Evolutionary conservation across 2,888 invertebrate species (phyloP).

Genomic region (Elegia similella): DNA sequence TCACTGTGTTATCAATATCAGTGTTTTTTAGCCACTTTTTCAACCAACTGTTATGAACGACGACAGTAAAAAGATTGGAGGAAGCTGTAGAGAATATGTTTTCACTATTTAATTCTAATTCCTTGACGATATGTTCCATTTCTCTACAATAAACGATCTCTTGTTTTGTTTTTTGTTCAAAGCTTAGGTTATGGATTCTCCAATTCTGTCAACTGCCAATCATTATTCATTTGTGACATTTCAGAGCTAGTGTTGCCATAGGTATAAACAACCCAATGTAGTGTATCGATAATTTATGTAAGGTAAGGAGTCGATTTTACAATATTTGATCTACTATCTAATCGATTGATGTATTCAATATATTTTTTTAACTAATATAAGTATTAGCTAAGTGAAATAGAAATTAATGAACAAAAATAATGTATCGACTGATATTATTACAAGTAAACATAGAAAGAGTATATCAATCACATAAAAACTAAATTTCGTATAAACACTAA

Average conservation of each 20-base stretch:
- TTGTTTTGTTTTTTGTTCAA: constrained; percentile 61
- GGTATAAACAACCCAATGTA: neutral
- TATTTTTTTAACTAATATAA: too few relatives aligned
- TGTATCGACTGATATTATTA: too few relatives aligned
- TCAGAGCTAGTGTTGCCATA: constrained; percentile 14
- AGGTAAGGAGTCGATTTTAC: too few relatives aligned
- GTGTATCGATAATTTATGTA: neutral
- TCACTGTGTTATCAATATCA: constrained; percentile 63
- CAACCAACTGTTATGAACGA: constrained; percentile 86
- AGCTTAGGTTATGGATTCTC: constrained; percentile 27
- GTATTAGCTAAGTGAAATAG: too few relatives aligned
- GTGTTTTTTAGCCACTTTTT: constrained; percentile 81
- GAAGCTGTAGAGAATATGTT: constrained; percentile 82
- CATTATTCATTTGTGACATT: constrained; percentile 33
- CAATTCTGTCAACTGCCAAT: neutral
- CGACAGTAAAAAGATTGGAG: constrained; percentile 82
- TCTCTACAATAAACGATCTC: constrained; percentile 39
- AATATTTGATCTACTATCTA: too few relatives aligned
- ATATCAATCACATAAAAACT: too few relatives aligned
- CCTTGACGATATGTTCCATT: constrained; percentile 86
- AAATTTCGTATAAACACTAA: too few relatives aligned
- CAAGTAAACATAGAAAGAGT: too few relatives aligned
- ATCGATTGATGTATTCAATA: too few relatives aligned
- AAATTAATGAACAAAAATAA: too few relatives aligned
- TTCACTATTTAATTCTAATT: constrained; percentile 86